Evolutionary conservation across 2,888 invertebrate species (phyloP).

Genomic region (Harmothoe impar): DNA sequence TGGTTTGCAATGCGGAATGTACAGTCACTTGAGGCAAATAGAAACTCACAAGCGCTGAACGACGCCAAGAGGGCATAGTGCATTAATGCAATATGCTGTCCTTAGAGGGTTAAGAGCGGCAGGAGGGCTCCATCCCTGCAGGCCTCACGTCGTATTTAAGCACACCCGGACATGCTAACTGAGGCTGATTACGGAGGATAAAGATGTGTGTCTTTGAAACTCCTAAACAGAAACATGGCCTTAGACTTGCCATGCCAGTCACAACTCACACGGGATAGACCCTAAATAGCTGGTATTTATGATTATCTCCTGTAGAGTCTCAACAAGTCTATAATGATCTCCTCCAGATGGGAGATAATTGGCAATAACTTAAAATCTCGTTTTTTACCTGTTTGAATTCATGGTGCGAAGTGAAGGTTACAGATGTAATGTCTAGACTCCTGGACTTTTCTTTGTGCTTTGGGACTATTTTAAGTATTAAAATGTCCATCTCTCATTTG

Average conservation of each 20-base stretch:
- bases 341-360: not conserved
- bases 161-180: constrained; percentile 13
- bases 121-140: too few relatives aligned
- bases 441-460: not conserved
- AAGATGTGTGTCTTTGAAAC: too few relatives aligned
- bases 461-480: not conserved
- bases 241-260: too few relatives aligned
- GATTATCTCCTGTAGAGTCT: not conserved
- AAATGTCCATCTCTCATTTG: not conserved
- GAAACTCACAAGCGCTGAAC: too few relatives aligned
- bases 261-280: too few relatives aligned
- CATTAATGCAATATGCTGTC: too few relatives aligned
- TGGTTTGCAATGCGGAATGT: too few relatives aligned
- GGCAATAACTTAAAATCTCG: not conserved
- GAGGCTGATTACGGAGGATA: not conserved
- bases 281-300: not conserved
- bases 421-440: constrained; percentile 9
- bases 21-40: too few relatives aligned
- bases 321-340: not conserved
- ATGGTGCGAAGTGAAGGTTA: not conserved
- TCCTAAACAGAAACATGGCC: too few relatives aligned
- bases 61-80: too few relatives aligned
- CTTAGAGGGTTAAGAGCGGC: too few relatives aligned
- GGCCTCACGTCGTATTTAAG: not conserved
- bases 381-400: not conserved